Evolutionary conservation across 2,797 vertebrate genomes (phyloP), one percentile per base, ranked within the genome.

Genomic region (Tenualosa thibaudeaui): DNA sequence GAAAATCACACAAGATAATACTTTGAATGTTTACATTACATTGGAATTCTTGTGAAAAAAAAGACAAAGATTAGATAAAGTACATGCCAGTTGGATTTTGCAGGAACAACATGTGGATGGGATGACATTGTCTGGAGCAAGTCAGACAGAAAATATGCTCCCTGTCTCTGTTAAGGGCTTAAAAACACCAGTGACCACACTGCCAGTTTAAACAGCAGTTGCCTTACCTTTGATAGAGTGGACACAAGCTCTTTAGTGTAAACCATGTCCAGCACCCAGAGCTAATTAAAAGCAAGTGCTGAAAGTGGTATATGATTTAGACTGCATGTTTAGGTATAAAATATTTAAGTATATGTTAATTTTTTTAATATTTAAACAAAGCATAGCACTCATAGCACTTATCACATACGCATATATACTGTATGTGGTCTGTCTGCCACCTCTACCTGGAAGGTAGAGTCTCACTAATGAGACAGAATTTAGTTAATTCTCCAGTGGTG

Each of bases 71-170:
- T 62, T 62, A 62, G 58, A 62, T 62, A 62, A 24, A 62, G 58
- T 24, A n/a, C 58, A 62, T 62, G n/a, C 58, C 58, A 62, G 8
- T 5, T 62, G n/a, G 58, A 62, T 62, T 31, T 62, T 62, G 22
- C 8, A 3, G 58, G 58, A 24, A 62, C 24, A 62, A 62, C 58
- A 62, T 24, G n/a, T 24, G 6, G 22, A 62, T n/a, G 22, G 58
- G 58, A 62, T 62, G 58, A 62, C 58, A 62, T 62, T 62, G 58
- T 62, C 58, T 62, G 58, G 58, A 24, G 58, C n/a, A n/a, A 24
- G n/a, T 62, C 58, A 10, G 58, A 62, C n/a, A 24, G 58, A 62
- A 62, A 62, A 62, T 24, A 24, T n/a, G 22, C n/a, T 62, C 56
- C 17, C 22, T 62, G 58, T n/a, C 7, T 62, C n/a, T 24, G 58